A percentile compares a stretch with the other conserved stretches of the same genome.
These are phyloP conservation scores for Drosophila setifemur DNA, from an alignment of 1,140 invertebrate species.

Conservation along the genomic window DNA sequence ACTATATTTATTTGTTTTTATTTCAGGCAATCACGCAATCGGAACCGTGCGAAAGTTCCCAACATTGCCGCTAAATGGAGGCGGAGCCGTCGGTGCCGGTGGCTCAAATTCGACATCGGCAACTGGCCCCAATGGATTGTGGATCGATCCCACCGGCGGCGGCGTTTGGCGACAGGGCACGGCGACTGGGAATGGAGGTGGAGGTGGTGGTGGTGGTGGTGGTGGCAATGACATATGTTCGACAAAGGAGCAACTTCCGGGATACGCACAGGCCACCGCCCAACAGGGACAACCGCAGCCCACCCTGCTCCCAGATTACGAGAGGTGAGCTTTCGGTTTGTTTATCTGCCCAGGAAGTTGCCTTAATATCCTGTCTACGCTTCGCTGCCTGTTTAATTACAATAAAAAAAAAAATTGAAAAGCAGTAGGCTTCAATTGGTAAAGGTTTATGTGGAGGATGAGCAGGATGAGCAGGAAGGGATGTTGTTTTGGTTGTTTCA, in stretches of 20 bases:
- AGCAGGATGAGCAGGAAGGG: neutral
- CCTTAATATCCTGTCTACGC: constrained; percentile 75
- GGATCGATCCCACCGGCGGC: constrained; percentile 82
- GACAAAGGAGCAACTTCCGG: constrained; percentile 82
- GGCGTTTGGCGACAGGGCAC: constrained; percentile 73
- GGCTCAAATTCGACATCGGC: constrained; percentile 51
- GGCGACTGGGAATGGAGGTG: neutral
- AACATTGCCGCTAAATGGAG: constrained; percentile 81
- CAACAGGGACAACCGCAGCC: constrained; percentile 58
- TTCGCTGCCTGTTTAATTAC: constrained; percentile 75
- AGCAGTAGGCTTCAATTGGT: constrained; percentile 43
- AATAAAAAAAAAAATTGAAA: constrained; percentile 62
- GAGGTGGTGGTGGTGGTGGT: neutral
- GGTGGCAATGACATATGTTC: constrained; percentile 35
- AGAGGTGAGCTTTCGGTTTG: constrained; percentile 70
- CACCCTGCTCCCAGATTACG: constrained; percentile 79
- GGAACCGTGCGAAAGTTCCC: constrained; percentile 82
- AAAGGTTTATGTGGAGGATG: neutral
- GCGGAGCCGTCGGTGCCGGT: constrained; percentile 23
- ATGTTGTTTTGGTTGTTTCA: neutral
- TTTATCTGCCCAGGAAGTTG: constrained; percentile 72
- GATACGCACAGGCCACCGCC: constrained; percentile 79
- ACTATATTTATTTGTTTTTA: constrained; percentile 48
- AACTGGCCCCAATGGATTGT: constrained; percentile 62
- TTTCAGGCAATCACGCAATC: constrained; percentile 83